Evolutionary conservation across 2,113 vertebrate genomes (phyloP).

Genomic region (Nibea coibor): DNA sequence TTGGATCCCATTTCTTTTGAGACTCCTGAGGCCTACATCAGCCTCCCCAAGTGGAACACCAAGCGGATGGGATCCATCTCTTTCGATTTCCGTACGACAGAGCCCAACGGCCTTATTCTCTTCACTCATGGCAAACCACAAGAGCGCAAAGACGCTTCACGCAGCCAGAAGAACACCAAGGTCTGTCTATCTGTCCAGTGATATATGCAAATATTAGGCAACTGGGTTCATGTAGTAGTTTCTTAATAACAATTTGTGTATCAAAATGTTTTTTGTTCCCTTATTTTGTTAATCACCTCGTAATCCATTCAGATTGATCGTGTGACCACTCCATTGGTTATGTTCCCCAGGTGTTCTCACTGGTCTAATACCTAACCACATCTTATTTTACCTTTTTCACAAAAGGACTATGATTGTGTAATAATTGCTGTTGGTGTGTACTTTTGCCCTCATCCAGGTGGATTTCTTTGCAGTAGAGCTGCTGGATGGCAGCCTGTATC

Average conservation of each 20-base stretch:
- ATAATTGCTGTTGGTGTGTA: background rate
- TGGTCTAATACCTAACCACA: background rate
- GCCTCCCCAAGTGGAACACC: conserved; percentile 98
- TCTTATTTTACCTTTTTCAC: background rate
- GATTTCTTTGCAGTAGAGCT: conserved; percentile 99
- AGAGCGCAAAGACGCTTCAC: conserved; percentile 90
- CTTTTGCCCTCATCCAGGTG: conserved; percentile 76
- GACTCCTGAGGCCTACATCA: conserved; percentile 98
- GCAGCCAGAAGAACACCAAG: conserved; percentile 98
- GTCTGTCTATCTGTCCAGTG: conserved; percentile 38
- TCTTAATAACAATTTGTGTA: no score
- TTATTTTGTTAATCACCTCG: background rate
- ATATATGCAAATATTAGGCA: background rate
- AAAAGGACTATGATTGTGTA: background rate
- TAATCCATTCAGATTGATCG: background rate
- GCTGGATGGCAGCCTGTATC: conserved; percentile 94
- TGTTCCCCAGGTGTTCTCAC: background rate
- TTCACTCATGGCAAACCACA: conserved; percentile 98
- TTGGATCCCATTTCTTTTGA: conserved; percentile 98
- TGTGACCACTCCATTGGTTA: background rate
- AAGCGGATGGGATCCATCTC: conserved; percentile 99
- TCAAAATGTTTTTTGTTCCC: background rate
- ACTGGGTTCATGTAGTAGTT: no score
- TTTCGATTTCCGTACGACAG: conserved; percentile 97
- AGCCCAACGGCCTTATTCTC: conserved; percentile 97